Conservation (phyloP, 1,140 invertebrate species). For the Drosophila parabipectinata region DNA sequence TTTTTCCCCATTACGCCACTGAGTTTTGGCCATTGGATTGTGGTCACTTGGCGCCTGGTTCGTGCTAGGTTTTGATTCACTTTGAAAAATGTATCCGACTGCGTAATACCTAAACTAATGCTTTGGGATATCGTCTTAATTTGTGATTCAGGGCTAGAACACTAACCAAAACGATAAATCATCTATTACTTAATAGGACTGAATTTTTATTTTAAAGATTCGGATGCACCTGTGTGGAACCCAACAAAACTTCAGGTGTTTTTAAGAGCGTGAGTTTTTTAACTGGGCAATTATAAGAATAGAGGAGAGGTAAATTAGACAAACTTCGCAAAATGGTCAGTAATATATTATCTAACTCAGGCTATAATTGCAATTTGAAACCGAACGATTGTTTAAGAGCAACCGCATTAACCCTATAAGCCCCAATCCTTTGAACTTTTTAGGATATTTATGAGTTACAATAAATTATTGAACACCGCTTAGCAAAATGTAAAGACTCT, state of each 20-base stretch:
- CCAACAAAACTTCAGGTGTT: background rate
- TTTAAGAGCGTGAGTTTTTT: background rate
- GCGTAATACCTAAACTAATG: conserved; percentile 17
- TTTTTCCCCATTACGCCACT: conserved; percentile 45
- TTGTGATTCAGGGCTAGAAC: background rate
- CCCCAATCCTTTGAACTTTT: too few species aligned
- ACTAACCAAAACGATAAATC: background rate
- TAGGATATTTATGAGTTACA: too few species aligned
- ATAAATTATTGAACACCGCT: background rate
- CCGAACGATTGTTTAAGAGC: background rate
- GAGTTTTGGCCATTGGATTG: conserved; percentile 9
- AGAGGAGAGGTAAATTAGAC: background rate
- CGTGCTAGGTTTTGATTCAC: conserved; percentile 33
- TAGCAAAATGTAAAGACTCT: conserved; percentile 3
- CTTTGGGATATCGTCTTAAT: background rate
- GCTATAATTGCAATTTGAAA: background rate
- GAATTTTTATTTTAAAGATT: too few species aligned
- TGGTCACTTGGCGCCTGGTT: conserved; percentile 25
- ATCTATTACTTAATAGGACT: background rate
- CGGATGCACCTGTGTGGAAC: background rate
- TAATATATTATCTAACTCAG: background rate
- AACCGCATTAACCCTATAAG: background rate
- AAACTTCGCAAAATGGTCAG: background rate
- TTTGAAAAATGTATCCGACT: background rate
- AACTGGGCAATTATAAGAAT: background rate